Evolutionary conservation across 1,140 invertebrate species (phyloP).

Genomic region (Drosophila rhopaloa): DNA sequence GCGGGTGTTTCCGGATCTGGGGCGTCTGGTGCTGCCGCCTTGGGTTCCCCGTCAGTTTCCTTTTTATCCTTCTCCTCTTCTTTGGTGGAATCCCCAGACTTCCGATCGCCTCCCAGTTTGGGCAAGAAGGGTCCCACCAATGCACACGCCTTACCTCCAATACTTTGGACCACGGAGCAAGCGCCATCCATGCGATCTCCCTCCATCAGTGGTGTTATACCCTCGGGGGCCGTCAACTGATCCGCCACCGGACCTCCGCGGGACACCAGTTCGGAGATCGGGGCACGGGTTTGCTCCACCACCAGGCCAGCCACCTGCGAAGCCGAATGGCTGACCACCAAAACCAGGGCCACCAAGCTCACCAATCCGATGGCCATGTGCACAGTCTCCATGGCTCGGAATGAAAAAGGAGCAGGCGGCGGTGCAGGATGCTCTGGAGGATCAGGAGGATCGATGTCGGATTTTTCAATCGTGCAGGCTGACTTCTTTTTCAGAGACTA

Average conservation of each 20-base stretch:
- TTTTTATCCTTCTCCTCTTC: background rate
- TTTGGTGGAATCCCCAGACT: background rate
- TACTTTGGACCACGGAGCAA: conserved; percentile 3
- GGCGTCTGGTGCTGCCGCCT: background rate
- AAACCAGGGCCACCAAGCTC: conserved; percentile 29
- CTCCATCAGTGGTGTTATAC: conserved; percentile 3
- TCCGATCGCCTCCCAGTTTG: background rate
- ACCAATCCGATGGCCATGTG: conserved; percentile 42
- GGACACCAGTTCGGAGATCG: conserved; percentile 4
- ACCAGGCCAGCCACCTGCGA: conserved; percentile 6
- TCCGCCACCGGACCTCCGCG: conserved; percentile 8
- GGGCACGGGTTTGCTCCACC: background rate
- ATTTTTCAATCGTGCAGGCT: background rate
- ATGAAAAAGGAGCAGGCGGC: background rate
- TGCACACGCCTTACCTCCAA: background rate
- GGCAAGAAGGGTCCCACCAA: conserved; percentile 10
- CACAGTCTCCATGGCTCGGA: conserved; percentile 16
- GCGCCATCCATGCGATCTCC: conserved; percentile 11
- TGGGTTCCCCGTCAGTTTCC: background rate
- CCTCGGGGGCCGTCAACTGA: conserved; percentile 7
- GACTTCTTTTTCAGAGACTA: conserved; percentile 2
- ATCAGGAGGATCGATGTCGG: background rate
- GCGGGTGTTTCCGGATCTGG: background rate
- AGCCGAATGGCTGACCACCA: conserved; percentile 9
- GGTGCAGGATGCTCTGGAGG: background rate